Percentiles rank a stretch among this genome's conserved stretches.
These are phyloP conservation scores for Griposia aprilina DNA, from an alignment of 2,888 invertebrate genomes.

Conservation along the genomic window DNA sequence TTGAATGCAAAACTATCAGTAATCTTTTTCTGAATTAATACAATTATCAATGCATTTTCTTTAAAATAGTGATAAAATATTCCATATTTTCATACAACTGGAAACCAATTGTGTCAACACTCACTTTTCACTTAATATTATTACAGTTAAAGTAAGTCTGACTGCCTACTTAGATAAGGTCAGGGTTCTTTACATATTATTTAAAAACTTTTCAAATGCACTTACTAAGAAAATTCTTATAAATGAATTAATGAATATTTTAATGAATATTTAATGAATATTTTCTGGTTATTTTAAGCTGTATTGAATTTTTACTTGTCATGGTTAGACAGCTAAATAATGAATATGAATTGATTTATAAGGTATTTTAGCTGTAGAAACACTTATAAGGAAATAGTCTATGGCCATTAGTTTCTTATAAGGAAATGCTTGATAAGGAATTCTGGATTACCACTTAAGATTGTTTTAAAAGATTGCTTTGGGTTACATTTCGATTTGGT, in stretches of 20 bases:
- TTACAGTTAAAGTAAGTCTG: background rate
- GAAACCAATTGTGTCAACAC: background rate
- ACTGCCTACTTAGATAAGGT: no score
- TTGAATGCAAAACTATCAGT: background rate
- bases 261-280: background rate
- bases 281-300: background rate
- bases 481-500: background rate
- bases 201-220: background rate
- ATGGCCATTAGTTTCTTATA: background rate
- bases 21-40: background rate
- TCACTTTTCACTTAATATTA: background rate
- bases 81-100: background rate
- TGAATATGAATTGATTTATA: background rate
- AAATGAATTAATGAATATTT: no score
- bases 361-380: background rate
- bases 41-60: constrained; percentile 6
- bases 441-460: background rate
- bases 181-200: background rate
- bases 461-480: background rate
- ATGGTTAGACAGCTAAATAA: background rate
- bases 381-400: background rate
- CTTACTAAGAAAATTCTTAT: background rate
- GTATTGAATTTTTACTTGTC: background rate
- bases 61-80: background rate
- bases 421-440: background rate